Evolutionary conservation across 1,140 invertebrate species (phyloP).

Genomic region (Atta colombica): DNA sequence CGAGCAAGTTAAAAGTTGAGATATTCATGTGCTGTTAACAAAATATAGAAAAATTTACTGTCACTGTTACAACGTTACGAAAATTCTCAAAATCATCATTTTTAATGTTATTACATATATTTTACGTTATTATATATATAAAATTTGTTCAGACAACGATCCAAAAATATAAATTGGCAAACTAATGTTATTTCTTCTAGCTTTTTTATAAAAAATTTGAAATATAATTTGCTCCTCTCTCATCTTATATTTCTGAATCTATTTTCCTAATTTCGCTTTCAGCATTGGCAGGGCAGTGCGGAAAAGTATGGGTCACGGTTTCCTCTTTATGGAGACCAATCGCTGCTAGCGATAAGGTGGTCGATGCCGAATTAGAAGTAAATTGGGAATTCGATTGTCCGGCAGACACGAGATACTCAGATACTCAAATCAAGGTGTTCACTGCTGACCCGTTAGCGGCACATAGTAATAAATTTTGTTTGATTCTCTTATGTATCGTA

Average conservation of each 20-base stretch:
- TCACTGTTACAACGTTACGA: too few relatives aligned
- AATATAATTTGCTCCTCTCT: not conserved
- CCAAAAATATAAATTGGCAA: too few relatives aligned
- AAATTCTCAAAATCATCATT: too few relatives aligned
- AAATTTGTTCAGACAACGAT: too few relatives aligned
- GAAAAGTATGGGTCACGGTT: conserved; percentile 84
- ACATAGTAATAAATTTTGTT: conserved; percentile 80
- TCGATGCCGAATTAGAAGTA: conserved; percentile 86
- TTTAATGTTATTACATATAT: too few relatives aligned
- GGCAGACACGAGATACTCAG: conserved; percentile 70
- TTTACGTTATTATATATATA: too few relatives aligned
- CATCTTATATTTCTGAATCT: not conserved
- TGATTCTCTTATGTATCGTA: conserved; percentile 58
- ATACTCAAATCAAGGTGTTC: conserved; percentile 80
- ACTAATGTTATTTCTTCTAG: not conserved
- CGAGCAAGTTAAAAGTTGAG: too few relatives aligned
- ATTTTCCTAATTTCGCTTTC: conserved; percentile 25
- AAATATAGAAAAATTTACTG: too few relatives aligned
- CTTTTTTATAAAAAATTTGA: not conserved
- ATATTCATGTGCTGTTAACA: too few relatives aligned
- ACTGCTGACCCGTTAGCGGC: conserved; percentile 76
- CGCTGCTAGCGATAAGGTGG: conserved; percentile 77
- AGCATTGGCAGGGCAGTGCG: conserved; percentile 79
- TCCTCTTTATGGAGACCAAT: conserved; percentile 83
- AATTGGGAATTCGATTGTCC: conserved; percentile 87